Evolutionary conservation across 2,888 invertebrate genomes (phyloP).

Genomic region (Thumatha senex): DNA sequence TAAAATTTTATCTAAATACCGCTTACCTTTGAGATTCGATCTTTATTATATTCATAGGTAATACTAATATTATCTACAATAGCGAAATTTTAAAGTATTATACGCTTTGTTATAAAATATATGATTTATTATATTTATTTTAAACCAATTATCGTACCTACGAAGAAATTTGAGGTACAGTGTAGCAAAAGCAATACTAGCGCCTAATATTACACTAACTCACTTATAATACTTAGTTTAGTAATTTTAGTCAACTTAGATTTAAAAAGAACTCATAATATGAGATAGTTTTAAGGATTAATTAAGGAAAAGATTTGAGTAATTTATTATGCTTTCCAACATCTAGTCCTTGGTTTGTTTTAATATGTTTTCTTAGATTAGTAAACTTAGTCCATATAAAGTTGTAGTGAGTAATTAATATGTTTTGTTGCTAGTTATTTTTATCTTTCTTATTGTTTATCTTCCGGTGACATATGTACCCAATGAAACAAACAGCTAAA

Average conservation of each 20-base stretch:
- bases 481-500: too few species aligned
- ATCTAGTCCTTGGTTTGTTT: conserved; percentile 19
- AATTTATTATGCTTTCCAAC: conserved; percentile 16
- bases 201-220: neutral
- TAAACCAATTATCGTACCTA: neutral
- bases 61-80: neutral
- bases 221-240: conserved; percentile 2
- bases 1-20: too few species aligned
- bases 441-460: too few species aligned
- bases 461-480: too few species aligned
- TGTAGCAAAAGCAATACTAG: conserved; percentile 14
- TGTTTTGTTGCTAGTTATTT: conserved; percentile 11
- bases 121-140: conserved; percentile 8
- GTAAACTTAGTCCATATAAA: too few species aligned
- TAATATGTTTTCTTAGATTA: conserved; percentile 21
- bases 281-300: neutral
- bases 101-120: conserved; percentile 10
- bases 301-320: conserved; percentile 15
- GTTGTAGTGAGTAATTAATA: conserved; percentile 15
- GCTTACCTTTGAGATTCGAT: too few species aligned
- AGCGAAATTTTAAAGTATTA: neutral
- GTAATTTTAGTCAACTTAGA: too few species aligned
- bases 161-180: neutral
- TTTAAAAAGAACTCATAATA: neutral
- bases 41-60: neutral